phyloP scores from a whole-genome alignment of 1,140 invertebrate genomes.

The Dysdera silvatica region DNA sequence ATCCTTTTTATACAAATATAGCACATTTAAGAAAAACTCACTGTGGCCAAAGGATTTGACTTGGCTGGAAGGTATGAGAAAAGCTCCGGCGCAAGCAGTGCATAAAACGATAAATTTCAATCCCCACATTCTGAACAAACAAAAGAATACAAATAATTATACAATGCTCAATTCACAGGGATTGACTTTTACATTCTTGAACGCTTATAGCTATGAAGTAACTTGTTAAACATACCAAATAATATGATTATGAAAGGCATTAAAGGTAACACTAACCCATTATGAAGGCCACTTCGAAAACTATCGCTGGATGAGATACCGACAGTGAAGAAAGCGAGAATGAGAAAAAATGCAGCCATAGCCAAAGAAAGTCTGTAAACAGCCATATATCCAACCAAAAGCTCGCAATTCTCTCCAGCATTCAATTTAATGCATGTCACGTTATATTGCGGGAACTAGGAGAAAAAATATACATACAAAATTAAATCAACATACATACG shows the following conservation, averaged over 20 bases:
- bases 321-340: conserved; percentile 90
- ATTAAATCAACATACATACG: too few species aligned
- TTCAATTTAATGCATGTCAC: conserved; percentile 42
- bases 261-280: conserved; percentile 62
- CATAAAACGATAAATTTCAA: conserved; percentile 37
- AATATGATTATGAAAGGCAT: too few species aligned
- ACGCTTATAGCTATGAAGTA: too few species aligned
- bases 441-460: conserved; percentile 44
- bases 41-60: conserved; percentile 10
- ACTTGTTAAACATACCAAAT: too few species aligned
- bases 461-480: too few species aligned
- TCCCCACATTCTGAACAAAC: conserved; percentile 35
- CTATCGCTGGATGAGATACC: conserved; percentile 86
- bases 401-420: conserved; percentile 43
- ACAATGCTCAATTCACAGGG: neutral
- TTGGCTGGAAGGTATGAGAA: conserved; percentile 36
- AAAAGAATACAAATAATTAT: conserved; percentile 1
- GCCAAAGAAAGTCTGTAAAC: conserved; percentile 47
- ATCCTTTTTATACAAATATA: too few species aligned
- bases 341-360: conserved; percentile 66
- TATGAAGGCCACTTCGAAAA: conserved; percentile 86
- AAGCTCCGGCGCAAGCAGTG: conserved; percentile 35
- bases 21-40: conserved; percentile 15
- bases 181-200: neutral
- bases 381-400: conserved; percentile 45